Evolutionary conservation across 2,888 invertebrate species (phyloP).

Genomic region (Melanotus villosus): DNA sequence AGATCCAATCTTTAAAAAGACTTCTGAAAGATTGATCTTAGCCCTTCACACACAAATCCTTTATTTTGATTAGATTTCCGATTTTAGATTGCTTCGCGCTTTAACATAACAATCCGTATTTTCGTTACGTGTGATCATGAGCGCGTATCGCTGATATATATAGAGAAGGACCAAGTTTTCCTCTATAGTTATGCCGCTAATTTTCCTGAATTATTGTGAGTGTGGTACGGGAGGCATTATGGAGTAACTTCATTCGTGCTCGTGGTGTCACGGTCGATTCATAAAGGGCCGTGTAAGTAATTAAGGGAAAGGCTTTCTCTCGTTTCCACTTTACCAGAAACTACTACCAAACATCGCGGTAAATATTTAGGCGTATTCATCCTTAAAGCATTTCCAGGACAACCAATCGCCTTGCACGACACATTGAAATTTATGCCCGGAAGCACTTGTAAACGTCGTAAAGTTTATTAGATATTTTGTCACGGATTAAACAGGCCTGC

Average conservation of each 20-base stretch:
- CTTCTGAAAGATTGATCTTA: conserved; percentile 2
- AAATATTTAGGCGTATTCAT: conserved; percentile 12
- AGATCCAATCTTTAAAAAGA: neutral
- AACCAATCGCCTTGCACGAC: conserved; percentile 2
- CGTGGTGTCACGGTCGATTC: conserved; percentile 6
- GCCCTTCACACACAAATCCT: neutral
- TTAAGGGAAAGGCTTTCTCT: conserved; percentile 6
- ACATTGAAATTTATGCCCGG: conserved; percentile 13
- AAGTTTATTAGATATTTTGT: conserved; percentile 2
- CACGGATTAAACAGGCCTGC: neutral
- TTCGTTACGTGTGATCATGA: too few relatives aligned
- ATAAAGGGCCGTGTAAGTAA: conserved; percentile 19
- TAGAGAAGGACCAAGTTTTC: neutral
- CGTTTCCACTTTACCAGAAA: conserved; percentile 7
- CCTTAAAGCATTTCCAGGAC: neutral
- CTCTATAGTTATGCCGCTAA: neutral
- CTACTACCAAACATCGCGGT: conserved; percentile 10
- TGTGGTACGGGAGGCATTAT: neutral
- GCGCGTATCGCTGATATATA: too few relatives aligned
- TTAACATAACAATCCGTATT: too few relatives aligned
- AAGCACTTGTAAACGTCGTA: conserved; percentile 12
- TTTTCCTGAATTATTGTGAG: neutral
- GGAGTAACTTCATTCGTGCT: conserved; percentile 3
- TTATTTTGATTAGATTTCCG: conserved; percentile 7
- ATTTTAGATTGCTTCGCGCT: neutral